Base-by-base conservation (phyloP, 2,797 vertebrate genomes). In the Morus bassanus region DNA sequence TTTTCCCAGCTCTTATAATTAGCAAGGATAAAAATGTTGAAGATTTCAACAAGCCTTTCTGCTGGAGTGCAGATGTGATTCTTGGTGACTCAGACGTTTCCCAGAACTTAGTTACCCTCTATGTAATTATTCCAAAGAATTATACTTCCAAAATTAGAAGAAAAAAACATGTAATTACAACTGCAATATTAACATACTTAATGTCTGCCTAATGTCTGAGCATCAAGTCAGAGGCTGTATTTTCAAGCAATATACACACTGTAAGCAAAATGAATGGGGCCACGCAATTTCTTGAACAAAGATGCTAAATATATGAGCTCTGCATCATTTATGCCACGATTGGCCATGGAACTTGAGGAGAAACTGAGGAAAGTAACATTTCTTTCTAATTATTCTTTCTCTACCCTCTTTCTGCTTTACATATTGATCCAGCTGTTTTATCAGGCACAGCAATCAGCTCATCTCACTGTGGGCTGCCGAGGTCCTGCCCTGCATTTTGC, bases 71-170 rank as follows among this genome's bases (percentile, higher is more conserved):
- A 96, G 94, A 97, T 96, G 93, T 93, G 92, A 78, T 94, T 97
- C 87, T 94, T 79, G 77, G 95, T 94, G 94, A 96, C 92, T 97
- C 93, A 93, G 59, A 92, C 77, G 1, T 93, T 95, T 93, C 92
- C 77, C 89, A 97, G 92, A 97, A 94, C 85, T 93, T 93, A 88
- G 85, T 96, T 95, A 85, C 64, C 60, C 89, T 74, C 89, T 73
- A 0, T 82, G 41, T 95, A 93, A 96, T 95, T 96, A 97, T 87
- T 91, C 51, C 88, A 79, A 94, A 96, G 59, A 97, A 88, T 93
- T 93, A 95, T 75, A 63, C 60, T 85, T 97, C 92, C 95, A 96
- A 90, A 97, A 95, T 93, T 88, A 94, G 96, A 94, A 95, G 91
- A 22, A 97, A 96, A 96, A 96, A 86, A 0, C 59, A 79, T 95